phyloP scores from a whole-genome alignment of 2,113 vertebrate genomes.

The Ceyx cyanopectus region DNA sequence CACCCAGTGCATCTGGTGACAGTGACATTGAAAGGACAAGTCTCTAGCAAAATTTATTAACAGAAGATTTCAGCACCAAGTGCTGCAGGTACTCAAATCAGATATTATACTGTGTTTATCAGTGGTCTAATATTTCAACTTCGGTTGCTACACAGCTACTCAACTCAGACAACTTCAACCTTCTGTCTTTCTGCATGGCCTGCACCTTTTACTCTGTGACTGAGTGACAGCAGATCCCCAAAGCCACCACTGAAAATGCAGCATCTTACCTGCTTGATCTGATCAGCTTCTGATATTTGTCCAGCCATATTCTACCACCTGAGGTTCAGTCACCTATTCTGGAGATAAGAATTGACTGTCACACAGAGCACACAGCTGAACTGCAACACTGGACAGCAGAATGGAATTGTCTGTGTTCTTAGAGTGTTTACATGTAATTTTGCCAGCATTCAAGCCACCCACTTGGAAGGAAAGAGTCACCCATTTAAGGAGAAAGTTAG shows the following conservation, averaged over 20 bases:
- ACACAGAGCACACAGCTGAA: not conserved
- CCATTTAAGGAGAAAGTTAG: not conserved
- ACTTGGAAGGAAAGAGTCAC: no score
- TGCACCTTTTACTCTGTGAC: not conserved
- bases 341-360: not conserved
- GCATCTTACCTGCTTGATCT: constrained; percentile 93
- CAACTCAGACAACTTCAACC: not conserved
- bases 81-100: not conserved
- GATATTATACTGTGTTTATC: not conserved
- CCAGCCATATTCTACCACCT: constrained; percentile 81
- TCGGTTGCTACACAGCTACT: not conserved
- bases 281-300: constrained; percentile 91
- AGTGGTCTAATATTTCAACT: not conserved
- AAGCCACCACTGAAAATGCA: not conserved
- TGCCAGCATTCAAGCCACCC: not conserved
- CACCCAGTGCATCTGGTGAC: not conserved
- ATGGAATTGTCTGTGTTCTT: not conserved
- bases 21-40: not conserved
- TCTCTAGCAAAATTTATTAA: not conserved
- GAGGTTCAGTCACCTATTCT: constrained; percentile 61
- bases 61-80: not conserved
- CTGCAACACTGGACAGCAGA: not conserved
- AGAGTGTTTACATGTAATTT: not conserved
- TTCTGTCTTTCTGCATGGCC: not conserved
- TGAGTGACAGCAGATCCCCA: not conserved